phyloP scores from a whole-genome alignment of 1,140 invertebrate species.

The Calosoma granatense region DNA sequence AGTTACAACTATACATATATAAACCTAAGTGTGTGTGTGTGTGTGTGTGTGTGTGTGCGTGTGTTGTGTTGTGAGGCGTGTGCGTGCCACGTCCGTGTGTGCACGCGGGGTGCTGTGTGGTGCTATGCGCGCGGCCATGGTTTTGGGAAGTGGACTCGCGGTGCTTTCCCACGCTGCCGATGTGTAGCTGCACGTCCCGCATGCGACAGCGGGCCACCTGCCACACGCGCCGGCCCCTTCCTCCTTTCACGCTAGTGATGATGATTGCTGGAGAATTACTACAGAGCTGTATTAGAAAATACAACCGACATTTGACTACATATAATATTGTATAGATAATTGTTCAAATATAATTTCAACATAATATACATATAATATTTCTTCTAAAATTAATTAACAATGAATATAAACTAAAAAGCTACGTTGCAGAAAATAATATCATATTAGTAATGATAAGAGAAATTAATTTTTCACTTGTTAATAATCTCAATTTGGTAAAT shows the following conservation, averaged over 20 bases:
- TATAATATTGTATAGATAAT: too few species aligned
- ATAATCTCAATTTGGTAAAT: too few species aligned
- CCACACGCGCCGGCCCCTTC: background rate
- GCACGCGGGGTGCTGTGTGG: background rate
- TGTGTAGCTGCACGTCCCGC: background rate
- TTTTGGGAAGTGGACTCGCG: background rate
- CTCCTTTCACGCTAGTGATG: conserved; percentile 2
- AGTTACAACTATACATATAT: background rate
- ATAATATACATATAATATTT: too few species aligned
- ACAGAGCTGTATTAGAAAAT: background rate
- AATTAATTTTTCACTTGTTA: too few species aligned
- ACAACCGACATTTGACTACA: too few species aligned
- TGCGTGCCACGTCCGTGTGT: background rate
- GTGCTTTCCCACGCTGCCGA: conserved; percentile 1
- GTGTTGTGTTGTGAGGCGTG: background rate
- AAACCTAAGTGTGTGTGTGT: background rate
- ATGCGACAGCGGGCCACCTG: conserved; percentile 4
- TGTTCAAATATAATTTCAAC: too few species aligned
- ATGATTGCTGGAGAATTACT: background rate
- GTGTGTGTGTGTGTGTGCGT: background rate
- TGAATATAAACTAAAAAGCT: too few species aligned
- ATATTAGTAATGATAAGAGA: too few species aligned
- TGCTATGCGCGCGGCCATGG: background rate
- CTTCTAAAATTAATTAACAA: too few species aligned
- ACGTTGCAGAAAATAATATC: too few species aligned